Evolutionary conservation across 2,797 vertebrate species (phyloP).

Genomic region (Bovichtus variegatus): DNA sequence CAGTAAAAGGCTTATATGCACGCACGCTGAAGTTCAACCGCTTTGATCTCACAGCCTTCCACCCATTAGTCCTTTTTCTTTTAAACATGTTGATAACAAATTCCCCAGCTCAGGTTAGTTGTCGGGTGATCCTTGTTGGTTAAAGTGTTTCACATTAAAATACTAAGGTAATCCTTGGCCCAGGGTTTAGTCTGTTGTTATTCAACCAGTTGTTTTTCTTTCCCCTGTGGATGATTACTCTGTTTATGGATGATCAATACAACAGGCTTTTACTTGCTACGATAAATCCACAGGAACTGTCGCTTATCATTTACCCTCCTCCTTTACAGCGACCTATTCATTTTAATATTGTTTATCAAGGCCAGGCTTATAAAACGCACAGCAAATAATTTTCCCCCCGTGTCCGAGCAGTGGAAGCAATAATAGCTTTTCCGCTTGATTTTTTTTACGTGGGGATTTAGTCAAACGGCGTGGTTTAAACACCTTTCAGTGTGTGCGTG

Average conservation of each 20-base stretch:
- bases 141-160: background rate
- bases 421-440: conserved; percentile 49
- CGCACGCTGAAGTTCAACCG: background rate
- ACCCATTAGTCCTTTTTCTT: conserved; percentile 35
- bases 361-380: conserved; percentile 19
- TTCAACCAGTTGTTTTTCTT: conserved; percentile 15
- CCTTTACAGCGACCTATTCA: conserved; percentile 9
- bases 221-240: conserved; percentile 21
- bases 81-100: conserved; percentile 30
- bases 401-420: conserved; percentile 11
- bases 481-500: conserved; percentile 26
- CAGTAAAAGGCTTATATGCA: conserved; percentile 28
- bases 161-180: background rate
- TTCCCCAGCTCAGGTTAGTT: conserved; percentile 14
- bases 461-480: conserved; percentile 40
- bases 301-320: conserved; percentile 28
- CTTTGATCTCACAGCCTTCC: conserved; percentile 59
- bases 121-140: conserved; percentile 25
- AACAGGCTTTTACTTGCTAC: conserved; percentile 25
- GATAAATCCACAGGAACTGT: conserved; percentile 30
- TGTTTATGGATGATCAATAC: conserved; percentile 49
- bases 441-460: conserved; percentile 24
- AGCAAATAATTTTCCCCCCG: conserved; percentile 17
- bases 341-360: conserved; percentile 44
- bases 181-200: conserved; percentile 16